phyloP scores from a whole-genome alignment of 2,888 invertebrate genomes.

The Pristionchus exspectatus region DNA sequence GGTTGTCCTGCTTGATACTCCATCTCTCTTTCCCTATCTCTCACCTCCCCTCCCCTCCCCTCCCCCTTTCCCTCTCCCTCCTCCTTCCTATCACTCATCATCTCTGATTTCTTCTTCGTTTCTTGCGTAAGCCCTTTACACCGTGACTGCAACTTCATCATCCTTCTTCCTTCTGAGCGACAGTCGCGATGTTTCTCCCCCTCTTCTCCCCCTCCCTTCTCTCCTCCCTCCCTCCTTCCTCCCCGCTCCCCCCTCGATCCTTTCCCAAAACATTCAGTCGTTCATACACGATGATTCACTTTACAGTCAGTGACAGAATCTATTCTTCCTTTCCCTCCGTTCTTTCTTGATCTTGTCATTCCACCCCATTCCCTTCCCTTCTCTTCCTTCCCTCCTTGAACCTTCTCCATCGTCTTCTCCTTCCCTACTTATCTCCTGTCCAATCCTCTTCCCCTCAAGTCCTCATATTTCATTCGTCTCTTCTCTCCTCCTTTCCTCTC shows the following conservation, averaged over 20 bases:
- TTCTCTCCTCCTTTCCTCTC: conserved; percentile 8
- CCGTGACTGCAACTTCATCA: conserved; percentile 42
- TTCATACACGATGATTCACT: conserved; percentile 34
- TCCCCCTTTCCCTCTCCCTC: background rate
- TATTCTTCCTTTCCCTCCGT: background rate
- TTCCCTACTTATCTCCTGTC: conserved; percentile 23
- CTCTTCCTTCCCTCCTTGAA: conserved; percentile 6
- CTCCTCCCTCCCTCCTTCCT: background rate
- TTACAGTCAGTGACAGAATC: conserved; percentile 14
- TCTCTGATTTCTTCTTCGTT: conserved; percentile 34
- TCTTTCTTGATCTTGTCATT: background rate
- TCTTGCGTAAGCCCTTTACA: conserved; percentile 45
- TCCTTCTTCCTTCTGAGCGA: conserved; percentile 34
- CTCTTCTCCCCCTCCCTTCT: background rate
- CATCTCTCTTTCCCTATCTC: conserved; percentile 1
- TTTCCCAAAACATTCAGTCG: conserved; percentile 42
- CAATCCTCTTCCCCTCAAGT: conserved; percentile 26
- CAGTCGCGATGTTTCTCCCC: background rate
- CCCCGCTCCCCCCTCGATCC: background rate
- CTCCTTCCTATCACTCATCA: conserved; percentile 24
- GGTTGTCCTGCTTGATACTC: conserved; percentile 34
- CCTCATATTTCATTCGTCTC: conserved; percentile 33
- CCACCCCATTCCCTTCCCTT: background rate
- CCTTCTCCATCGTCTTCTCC: background rate
- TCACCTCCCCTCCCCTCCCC: conserved; percentile 25